Conservation (phyloP, 2,113 vertebrate genomes). For the Rhinogobius similis region DNA sequence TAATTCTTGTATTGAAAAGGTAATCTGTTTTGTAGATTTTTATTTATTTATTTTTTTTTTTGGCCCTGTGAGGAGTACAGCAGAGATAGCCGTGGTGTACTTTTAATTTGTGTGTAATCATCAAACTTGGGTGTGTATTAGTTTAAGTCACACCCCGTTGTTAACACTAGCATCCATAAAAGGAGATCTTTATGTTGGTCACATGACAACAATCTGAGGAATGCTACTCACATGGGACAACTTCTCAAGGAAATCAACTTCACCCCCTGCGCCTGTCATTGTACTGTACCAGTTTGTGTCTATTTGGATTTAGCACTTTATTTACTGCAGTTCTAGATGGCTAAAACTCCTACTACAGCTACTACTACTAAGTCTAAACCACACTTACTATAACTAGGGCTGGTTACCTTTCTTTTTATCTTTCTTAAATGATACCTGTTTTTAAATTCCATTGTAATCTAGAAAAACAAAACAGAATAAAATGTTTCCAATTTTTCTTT, state of each 20-base stretch:
- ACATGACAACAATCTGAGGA: conserved; percentile 82
- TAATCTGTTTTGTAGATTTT: conserved; percentile 16
- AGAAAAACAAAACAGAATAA: too few species aligned
- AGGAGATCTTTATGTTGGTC: conserved; percentile 85
- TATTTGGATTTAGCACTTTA: not conserved
- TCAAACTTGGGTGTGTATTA: conserved; percentile 56
- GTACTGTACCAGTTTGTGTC: not conserved
- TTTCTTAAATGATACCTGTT: not conserved
- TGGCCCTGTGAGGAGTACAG: conserved; percentile 24
- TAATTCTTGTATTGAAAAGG: not conserved
- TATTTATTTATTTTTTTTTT: conserved; percentile 38
- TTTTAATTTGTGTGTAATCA: conserved; percentile 29
- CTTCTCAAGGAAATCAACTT: conserved; percentile 78
- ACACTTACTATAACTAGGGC: not conserved
- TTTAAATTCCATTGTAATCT: not conserved
- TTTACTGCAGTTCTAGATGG: not conserved
- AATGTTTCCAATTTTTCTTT: too few species aligned
- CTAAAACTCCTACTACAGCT: not conserved
- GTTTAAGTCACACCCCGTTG: conserved; percentile 67
- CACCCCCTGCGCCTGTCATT: conserved; percentile 45
- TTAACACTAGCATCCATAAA: conserved; percentile 79
- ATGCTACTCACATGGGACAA: conserved; percentile 80
- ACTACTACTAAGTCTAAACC: not conserved
- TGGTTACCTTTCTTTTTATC: too few species aligned
- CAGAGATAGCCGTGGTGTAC: not conserved